Percentiles rank a stretch among this genome's conserved stretches.
Conservation (phyloP, 1,140 invertebrate species). For the Pinna nobilis region DNA sequence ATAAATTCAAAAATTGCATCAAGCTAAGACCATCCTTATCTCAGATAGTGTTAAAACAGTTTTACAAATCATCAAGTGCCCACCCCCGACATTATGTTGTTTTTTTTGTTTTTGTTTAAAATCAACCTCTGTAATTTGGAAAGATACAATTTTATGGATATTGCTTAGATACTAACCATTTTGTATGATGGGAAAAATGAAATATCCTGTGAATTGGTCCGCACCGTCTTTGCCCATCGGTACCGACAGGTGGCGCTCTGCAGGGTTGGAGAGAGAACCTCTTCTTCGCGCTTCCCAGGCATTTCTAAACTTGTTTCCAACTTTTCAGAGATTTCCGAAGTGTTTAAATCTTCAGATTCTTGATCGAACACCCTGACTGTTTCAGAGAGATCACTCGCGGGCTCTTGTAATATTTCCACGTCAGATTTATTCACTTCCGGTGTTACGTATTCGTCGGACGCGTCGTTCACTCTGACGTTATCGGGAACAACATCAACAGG, state of each 20-base stretch:
- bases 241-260: conserved; percentile 53
- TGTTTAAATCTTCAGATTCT: conserved; percentile 7
- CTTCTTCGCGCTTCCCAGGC: conserved; percentile 43
- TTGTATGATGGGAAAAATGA: conserved; percentile 58
- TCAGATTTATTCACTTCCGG: conserved; percentile 8
- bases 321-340: background rate
- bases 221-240: conserved; percentile 56
- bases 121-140: background rate
- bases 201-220: conserved; percentile 40
- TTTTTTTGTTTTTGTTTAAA: too few relatives aligned
- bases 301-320: conserved; percentile 19
- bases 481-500: background rate
- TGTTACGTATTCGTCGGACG: background rate
- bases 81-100: too few relatives aligned
- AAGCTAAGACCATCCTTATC: too few relatives aligned
- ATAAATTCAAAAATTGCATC: too few relatives aligned
- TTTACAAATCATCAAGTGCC: too few relatives aligned
- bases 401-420: background rate
- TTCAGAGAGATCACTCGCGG: background rate
- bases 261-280: conserved; percentile 43
- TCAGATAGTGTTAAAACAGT: too few relatives aligned
- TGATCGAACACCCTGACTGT: background rate
- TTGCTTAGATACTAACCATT: conserved; percentile 42
- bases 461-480: background rate
- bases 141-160: background rate